phyloP scores from a whole-genome alignment of 2,888 invertebrate genomes.

The Eristalis arbustorum region DNA sequence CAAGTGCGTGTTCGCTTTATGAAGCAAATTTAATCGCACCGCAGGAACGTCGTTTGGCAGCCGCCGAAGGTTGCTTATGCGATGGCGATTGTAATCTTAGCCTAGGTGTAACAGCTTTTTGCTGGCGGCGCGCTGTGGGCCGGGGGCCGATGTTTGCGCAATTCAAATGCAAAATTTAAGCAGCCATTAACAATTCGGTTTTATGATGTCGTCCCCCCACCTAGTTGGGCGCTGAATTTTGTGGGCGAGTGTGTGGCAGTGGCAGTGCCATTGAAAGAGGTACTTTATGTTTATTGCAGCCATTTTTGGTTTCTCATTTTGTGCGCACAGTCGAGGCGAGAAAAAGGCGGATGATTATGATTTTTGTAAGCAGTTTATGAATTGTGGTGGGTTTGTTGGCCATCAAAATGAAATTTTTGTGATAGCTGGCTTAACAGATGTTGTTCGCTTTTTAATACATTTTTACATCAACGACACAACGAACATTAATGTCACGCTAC shows the following conservation, averaged over 20 bases:
- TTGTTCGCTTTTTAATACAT: too few relatives aligned
- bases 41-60: slow-evolving; percentile 4
- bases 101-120: slow-evolving; percentile 46
- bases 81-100: slow-evolving; percentile 50
- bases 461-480: too few relatives aligned
- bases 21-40: slow-evolving; percentile 48
- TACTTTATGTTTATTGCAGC: slow-evolving; percentile 28
- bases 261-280: slow-evolving; percentile 7
- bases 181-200: slow-evolving; percentile 51
- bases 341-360: background rate
- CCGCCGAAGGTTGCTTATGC: background rate
- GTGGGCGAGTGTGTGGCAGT: background rate
- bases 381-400: background rate
- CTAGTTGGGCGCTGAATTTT: background rate
- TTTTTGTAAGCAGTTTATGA: background rate
- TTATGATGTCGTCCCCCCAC: slow-evolving; percentile 17
- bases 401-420: background rate
- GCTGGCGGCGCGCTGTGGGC: background rate
- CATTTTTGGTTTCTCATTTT: slow-evolving; percentile 24
- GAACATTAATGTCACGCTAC: too few relatives aligned
- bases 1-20: slow-evolving; percentile 26
- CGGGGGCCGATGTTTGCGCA: slow-evolving; percentile 24
- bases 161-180: slow-evolving; percentile 58
- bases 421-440: too few relatives aligned
- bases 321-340: slow-evolving; percentile 6